A percentile compares a stretch with the other conserved stretches of the same genome.
Evolutionary conservation across 2,113 vertebrate genomes (phyloP).

Genomic region (Abramis brama): DNA sequence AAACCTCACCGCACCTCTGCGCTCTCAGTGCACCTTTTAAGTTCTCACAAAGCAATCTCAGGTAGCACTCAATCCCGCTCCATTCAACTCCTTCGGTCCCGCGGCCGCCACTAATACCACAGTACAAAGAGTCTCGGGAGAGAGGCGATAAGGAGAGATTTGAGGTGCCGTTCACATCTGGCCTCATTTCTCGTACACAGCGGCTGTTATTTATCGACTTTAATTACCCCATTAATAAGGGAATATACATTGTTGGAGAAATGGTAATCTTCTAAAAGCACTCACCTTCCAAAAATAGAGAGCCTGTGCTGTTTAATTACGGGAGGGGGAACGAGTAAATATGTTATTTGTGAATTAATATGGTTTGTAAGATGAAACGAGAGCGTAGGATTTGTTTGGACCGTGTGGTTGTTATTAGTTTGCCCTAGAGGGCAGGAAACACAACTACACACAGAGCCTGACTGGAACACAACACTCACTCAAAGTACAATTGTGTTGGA

Average conservation of each 20-base stretch:
- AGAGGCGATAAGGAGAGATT: slow-evolving; percentile 55
- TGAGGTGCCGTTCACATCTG: slow-evolving; percentile 43
- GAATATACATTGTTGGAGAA: slow-evolving; percentile 59
- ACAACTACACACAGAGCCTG: background rate
- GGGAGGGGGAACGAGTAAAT: slow-evolving; percentile 61
- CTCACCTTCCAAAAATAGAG: slow-evolving; percentile 58
- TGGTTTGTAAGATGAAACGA: slow-evolving; percentile 74
- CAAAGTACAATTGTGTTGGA: background rate
- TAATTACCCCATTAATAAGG: slow-evolving; percentile 68
- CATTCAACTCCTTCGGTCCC: slow-evolving; percentile 6
- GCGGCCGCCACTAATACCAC: slow-evolving; percentile 3
- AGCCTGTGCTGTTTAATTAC: slow-evolving; percentile 69
- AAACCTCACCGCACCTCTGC: background rate
- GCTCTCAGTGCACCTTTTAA: slow-evolving; percentile 56
- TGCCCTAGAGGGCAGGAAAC: slow-evolving; percentile 56
- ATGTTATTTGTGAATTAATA: slow-evolving; percentile 71
- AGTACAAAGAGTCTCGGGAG: slow-evolving; percentile 56
- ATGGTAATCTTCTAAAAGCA: slow-evolving; percentile 68
- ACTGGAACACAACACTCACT: background rate
- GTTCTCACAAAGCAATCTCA: slow-evolving; percentile 60
- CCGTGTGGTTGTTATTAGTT: slow-evolving; percentile 58
- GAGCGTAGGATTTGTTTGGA: slow-evolving; percentile 60
- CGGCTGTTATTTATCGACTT: slow-evolving; percentile 63
- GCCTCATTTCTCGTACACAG: slow-evolving; percentile 22
- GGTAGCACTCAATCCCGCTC: slow-evolving; percentile 2